Conservation (phyloP, 2,888 invertebrate genomes). For the Drosophila seclusa region DNA sequence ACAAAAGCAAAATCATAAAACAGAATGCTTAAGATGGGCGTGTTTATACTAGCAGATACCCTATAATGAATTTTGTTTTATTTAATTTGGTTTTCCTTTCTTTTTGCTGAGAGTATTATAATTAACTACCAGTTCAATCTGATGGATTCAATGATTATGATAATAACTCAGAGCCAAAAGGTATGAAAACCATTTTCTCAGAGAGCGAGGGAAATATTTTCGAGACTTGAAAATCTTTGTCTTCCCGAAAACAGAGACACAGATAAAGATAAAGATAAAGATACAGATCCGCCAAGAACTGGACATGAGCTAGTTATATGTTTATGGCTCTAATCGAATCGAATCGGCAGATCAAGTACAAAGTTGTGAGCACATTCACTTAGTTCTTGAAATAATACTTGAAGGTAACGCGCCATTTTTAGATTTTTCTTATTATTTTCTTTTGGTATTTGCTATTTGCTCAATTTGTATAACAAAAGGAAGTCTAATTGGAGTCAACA, state of each 20-base stretch:
- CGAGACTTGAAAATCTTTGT: not conserved
- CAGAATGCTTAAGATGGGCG: not conserved
- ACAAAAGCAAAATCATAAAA: slow-evolving; percentile 8
- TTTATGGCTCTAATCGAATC: too few relatives aligned
- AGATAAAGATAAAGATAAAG: too few relatives aligned
- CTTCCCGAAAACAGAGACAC: too few relatives aligned
- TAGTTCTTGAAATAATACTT: not conserved
- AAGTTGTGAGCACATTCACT: not conserved
- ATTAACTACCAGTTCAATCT: not conserved
- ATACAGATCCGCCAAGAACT: not conserved
- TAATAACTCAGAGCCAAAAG: not conserved
- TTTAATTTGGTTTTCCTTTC: not conserved
- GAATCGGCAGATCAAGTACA: not conserved
- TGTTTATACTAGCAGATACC: not conserved
- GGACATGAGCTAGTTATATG: not conserved
- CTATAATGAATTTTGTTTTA: not conserved
- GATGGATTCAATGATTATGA: not conserved
- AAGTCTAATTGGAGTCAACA: not conserved
- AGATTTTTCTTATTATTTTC: not conserved
- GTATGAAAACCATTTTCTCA: not conserved
- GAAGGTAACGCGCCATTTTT: too few relatives aligned
- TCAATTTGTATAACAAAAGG: not conserved
- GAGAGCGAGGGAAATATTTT: not conserved
- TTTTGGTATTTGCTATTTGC: too few relatives aligned
- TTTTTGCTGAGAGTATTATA: not conserved